Base-by-base conservation (phyloP, 2,888 invertebrate genomes). In the Caenorhabditis sp. region DNA sequence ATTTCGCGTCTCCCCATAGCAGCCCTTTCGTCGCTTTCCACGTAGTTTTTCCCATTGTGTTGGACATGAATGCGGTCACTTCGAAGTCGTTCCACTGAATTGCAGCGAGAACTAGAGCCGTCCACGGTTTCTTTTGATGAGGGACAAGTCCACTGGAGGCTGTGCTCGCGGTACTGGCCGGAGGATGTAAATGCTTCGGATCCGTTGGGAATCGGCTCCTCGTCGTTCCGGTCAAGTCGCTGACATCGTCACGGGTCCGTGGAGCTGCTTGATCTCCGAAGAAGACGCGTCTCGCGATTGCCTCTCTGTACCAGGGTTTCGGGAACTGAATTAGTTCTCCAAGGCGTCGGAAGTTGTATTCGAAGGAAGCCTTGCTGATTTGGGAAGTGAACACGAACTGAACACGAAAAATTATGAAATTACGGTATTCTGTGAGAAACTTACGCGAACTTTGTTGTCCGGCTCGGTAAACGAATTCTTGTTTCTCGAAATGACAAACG, bases 41-140 rank as follows among this genome's bases (percentile, higher is more conserved):
- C 93, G 93, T 93, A 71, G 97, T 96, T 89, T 96, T 96, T 13
- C 99, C 98, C 96, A 99, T 98, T 0, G 98, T 96, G 89, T 98
- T 98, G 43, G 97, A 96, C 96, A 99, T 99, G 90, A 98, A 98
- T 94, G 98, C 97, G 89, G 95, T 95, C 9, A 99, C 95, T 90
- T 97, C 97, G 35, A 99, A 92, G 86, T 94, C 93, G 48, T 96
- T 95, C 90, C 98, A 95, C 91, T 97, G 96, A 43, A 98, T 94
- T 0, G 95, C 95, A 91, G 97, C 96, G 66, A 98, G 91, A 2
- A 98, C 97, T 26, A 71, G 45, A 11, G 78, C 78, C 1, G 70
- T 70, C 73, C 73, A 78, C 27, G 78, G 73, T 15, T 73, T 74
- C 13, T 43, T 22, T 41, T 63, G 75, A 61, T 74, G 74, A 4